phyloP scores from a whole-genome alignment of 2,888 invertebrate genomes.

The Argyresthia albistria region DNA sequence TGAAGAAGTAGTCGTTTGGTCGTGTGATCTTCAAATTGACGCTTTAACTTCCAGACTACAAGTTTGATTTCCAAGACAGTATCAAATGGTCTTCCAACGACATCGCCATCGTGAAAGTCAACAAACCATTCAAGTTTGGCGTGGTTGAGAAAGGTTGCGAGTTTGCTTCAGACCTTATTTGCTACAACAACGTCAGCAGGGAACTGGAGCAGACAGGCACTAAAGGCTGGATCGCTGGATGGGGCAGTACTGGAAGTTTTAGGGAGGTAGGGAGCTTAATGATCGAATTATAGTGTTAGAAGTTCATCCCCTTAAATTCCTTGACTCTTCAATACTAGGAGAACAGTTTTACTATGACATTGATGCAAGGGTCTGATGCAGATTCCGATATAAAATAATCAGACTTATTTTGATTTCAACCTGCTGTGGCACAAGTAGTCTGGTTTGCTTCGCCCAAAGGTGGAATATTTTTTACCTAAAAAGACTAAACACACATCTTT shows the following conservation, averaged over 20 bases:
- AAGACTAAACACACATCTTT: too few relatives aligned
- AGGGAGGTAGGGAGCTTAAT: constrained; percentile 40
- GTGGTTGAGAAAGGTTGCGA: constrained; percentile 47
- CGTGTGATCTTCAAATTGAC: background rate
- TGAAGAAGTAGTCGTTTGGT: too few relatives aligned
- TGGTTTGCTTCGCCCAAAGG: too few relatives aligned
- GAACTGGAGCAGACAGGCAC: constrained; percentile 56
- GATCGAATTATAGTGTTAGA: too few relatives aligned
- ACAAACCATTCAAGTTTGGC: constrained; percentile 52
- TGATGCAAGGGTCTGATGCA: too few relatives aligned
- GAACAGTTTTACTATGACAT: too few relatives aligned
- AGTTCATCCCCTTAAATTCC: too few relatives aligned
- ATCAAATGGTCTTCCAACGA: constrained; percentile 65
- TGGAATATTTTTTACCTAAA: too few relatives aligned
- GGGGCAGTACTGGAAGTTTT: constrained; percentile 60
- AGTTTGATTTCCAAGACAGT: constrained; percentile 64
- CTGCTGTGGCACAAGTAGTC: too few relatives aligned
- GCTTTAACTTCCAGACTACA: constrained; percentile 38
- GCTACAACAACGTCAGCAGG: constrained; percentile 52
- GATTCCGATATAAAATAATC: too few relatives aligned
- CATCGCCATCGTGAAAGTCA: constrained; percentile 58
- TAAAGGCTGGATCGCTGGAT: constrained; percentile 53
- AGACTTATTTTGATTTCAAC: too few relatives aligned
- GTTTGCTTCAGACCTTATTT: constrained; percentile 36
- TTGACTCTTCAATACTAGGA: too few relatives aligned